phyloP scores from a whole-genome alignment of 2,888 invertebrate genomes.

The Empis livida region DNA sequence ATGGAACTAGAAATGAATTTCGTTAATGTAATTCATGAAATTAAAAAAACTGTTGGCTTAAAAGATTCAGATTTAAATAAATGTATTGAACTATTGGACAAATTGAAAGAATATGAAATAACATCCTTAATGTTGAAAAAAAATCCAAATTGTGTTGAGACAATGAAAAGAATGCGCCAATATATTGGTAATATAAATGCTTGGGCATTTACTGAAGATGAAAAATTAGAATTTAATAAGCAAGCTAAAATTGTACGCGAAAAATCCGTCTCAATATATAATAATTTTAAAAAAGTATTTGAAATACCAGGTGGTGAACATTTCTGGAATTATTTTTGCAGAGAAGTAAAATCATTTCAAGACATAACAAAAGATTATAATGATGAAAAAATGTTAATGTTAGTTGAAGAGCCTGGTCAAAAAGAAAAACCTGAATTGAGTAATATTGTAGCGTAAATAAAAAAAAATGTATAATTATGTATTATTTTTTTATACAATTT shows the following conservation, averaged over 20 bases:
- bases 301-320: background rate
- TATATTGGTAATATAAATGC: slow-evolving; percentile 67
- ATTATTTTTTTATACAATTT: too few species aligned
- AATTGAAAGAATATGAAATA: slow-evolving; percentile 35
- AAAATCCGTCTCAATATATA: background rate
- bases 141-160: slow-evolving; percentile 65
- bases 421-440: too few species aligned
- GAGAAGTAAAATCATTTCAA: background rate
- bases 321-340: background rate
- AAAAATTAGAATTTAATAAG: slow-evolving; percentile 47
- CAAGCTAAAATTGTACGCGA: slow-evolving; percentile 57
- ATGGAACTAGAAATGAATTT: background rate
- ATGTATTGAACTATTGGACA: slow-evolving; percentile 56
- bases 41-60: slow-evolving; percentile 49
- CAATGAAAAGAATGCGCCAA: slow-evolving; percentile 58
- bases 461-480: too few species aligned
- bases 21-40: slow-evolving; percentile 28
- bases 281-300: background rate
- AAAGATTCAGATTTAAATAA: slow-evolving; percentile 52
- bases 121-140: slow-evolving; percentile 68
- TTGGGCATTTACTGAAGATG: slow-evolving; percentile 53
- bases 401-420: too few species aligned
- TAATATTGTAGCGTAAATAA: too few species aligned
- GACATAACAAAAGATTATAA: background rate
- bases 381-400: background rate